Evolutionary conservation across 2,797 vertebrate species (phyloP).

Genomic region (Tenualosa ilisha): DNA sequence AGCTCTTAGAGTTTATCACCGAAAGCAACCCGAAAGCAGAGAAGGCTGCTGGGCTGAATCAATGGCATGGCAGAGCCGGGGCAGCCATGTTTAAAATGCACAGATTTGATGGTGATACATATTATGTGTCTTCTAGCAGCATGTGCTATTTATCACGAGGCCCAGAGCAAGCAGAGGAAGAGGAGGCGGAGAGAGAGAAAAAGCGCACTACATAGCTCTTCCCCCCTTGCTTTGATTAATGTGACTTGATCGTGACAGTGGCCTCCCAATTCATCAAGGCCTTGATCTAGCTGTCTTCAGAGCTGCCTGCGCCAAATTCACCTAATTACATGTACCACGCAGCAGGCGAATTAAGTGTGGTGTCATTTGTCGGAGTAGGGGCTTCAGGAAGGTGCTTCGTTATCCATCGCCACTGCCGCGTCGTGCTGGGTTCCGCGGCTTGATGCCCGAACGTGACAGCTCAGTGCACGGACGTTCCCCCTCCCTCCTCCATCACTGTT

Average conservation of each 20-base stretch:
- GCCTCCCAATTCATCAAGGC: constrained; percentile 80
- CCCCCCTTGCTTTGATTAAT: constrained; percentile 79
- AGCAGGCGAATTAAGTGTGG: constrained; percentile 69
- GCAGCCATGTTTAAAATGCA: constrained; percentile 69
- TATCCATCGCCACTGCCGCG: constrained; percentile 54
- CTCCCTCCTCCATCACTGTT: constrained; percentile 59
- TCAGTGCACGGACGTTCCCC: constrained; percentile 33
- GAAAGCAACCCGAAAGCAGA: neutral
- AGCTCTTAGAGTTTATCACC: neutral
- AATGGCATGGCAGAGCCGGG: constrained; percentile 60
- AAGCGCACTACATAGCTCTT: constrained; percentile 52
- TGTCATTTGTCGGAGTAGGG: constrained; percentile 62
- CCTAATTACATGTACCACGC: constrained; percentile 76
- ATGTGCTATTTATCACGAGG: constrained; percentile 69
- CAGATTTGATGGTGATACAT: constrained; percentile 66
- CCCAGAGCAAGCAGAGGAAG: constrained; percentile 48
- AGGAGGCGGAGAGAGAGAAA: constrained; percentile 39
- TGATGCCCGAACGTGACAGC: constrained; percentile 54
- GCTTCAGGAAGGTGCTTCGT: constrained; percentile 53
- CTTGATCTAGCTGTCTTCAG: constrained; percentile 69
- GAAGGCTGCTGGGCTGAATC: constrained; percentile 45
- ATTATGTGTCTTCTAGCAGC: constrained; percentile 39
- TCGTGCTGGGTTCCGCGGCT: constrained; percentile 58
- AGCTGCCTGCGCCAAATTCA: constrained; percentile 69
- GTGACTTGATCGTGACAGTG: constrained; percentile 75